A percentile compares a stretch with the other conserved stretches of the same genome.
Conservation (phyloP, 2,113 vertebrate genomes). For the Datnioides undecimradiatus region DNA sequence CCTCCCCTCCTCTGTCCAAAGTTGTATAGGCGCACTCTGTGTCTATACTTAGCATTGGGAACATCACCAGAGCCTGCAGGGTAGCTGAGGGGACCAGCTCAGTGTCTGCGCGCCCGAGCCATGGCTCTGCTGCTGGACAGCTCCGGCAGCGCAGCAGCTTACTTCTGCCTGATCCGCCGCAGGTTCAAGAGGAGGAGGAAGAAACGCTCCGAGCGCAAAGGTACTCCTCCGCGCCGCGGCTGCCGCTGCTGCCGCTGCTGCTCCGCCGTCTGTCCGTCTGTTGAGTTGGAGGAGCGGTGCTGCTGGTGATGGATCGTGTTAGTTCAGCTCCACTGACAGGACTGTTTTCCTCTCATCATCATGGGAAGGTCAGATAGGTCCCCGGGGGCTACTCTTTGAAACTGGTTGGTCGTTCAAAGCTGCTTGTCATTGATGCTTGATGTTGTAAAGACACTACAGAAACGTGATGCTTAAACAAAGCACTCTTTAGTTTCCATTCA, state of each 20-base stretch:
- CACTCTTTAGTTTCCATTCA: neutral
- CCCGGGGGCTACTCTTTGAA: neutral
- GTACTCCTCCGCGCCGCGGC: conserved; percentile 57
- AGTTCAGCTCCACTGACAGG: neutral
- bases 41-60: neutral
- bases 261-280: too few species aligned
- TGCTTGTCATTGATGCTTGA: neutral
- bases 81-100: neutral
- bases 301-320: neutral
- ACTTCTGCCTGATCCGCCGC: conserved; percentile 49
- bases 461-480: neutral
- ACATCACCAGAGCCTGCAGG: conserved; percentile 17
- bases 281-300: too few species aligned
- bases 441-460: too few species aligned
- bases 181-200: conserved; percentile 82
- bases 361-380: neutral
- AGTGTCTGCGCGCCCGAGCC: neutral
- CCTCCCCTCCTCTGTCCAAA: conserved; percentile 24
- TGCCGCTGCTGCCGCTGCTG: conserved; percentile 8
- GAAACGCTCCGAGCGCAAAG: conserved; percentile 84
- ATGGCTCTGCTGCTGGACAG: conserved; percentile 72
- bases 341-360: neutral
- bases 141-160: conserved; percentile 46
- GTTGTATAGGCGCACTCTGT: conserved; percentile 30
- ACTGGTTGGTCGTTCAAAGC: neutral